Evolutionary conservation across 2,113 vertebrate genomes (phyloP), one percentile per base, ranked within the genome.

Genomic region (Cairina moschata): DNA sequence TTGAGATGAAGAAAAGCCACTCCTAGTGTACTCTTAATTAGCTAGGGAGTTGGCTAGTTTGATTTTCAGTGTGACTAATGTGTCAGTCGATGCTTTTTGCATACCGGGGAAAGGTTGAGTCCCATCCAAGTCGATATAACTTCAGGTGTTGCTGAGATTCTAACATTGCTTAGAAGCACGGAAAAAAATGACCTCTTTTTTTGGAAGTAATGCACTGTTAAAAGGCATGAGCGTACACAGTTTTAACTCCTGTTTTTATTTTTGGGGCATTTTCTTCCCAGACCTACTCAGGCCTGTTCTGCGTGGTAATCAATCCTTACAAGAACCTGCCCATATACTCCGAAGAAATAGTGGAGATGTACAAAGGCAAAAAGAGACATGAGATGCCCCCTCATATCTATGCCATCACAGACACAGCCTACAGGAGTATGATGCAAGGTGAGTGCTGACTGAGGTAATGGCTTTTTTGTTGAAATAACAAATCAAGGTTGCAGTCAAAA

Each of bases 381-480:
- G 99, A 99, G 98, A 99, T 99, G 99, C 99, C 99, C 0, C 99
- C 99, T 56, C 99, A 99, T 94, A 99, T 99, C 98, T 99, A 99
- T 11, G 99, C 99, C 97, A 99, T 99, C 97, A 99, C 99, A 75
- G 99, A 99, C 97, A 99, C 99, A 2, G 98, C 99, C 83, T 99
- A 99, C 97, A 98, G 99, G 97, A 99, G 99, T 97, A 99, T 99
- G 99, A 99, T 99, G 99, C 99, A 99, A 98, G 99, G 99, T 99
- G 96, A 98, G 99, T 89, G 77, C 56, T 91, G 62, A 40, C 38
- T 87, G 54, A 92, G 77, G 58, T 95, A 86, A 91, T 66, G 62
- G 76, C 44, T 88, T 58, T 18, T 80, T 46, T 91, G 62, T 36
- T 92, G 91, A 92, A 95, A 93, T 86, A 17, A 1, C 81, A 74